A percentile compares a stretch with the other conserved stretches of the same genome.
Evolutionary conservation across 2,797 vertebrate genomes (phyloP).

Genomic region (Cyprinella venusta): DNA sequence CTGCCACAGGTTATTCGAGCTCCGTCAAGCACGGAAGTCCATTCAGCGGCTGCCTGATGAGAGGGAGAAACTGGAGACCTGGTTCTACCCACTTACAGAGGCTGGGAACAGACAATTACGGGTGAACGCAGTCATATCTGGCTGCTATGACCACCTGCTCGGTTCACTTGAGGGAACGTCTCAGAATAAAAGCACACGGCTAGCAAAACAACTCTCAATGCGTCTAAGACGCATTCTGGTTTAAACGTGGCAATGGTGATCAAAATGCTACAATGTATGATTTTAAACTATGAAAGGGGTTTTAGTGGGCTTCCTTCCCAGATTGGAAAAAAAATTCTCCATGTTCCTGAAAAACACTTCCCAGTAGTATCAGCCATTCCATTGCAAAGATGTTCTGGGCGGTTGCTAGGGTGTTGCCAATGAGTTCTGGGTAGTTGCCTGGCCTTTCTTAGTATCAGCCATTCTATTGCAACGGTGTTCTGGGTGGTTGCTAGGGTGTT

Average conservation of each 20-base stretch:
- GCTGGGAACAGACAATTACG: conserved; percentile 40
- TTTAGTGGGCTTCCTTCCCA: background rate
- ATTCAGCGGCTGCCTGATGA: conserved; percentile 43
- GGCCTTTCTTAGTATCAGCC: background rate
- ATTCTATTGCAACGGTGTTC: background rate
- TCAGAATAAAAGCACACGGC: background rate
- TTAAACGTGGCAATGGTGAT: background rate
- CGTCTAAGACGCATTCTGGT: background rate
- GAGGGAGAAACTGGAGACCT: conserved; percentile 61
- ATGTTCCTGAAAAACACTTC: background rate
- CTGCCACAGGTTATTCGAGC: conserved; percentile 73
- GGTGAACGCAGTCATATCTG: conserved; percentile 44
- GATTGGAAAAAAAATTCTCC: no score
- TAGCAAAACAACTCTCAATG: background rate
- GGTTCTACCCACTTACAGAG: conserved; percentile 33
- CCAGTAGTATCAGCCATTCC: no score
- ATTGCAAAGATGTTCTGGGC: background rate
- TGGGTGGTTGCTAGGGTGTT: background rate
- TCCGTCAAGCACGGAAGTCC: conserved; percentile 63
- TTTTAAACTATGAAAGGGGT: background rate
- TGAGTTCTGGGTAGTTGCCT: background rate
- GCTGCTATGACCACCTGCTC: conserved; percentile 47
- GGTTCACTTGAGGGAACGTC: conserved; percentile 40
- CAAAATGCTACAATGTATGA: background rate
- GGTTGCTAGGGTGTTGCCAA: no score